These are phyloP conservation scores for Labeo catla DNA, from an alignment of 2,113 vertebrate species.

Conservation along the genomic window DNA sequence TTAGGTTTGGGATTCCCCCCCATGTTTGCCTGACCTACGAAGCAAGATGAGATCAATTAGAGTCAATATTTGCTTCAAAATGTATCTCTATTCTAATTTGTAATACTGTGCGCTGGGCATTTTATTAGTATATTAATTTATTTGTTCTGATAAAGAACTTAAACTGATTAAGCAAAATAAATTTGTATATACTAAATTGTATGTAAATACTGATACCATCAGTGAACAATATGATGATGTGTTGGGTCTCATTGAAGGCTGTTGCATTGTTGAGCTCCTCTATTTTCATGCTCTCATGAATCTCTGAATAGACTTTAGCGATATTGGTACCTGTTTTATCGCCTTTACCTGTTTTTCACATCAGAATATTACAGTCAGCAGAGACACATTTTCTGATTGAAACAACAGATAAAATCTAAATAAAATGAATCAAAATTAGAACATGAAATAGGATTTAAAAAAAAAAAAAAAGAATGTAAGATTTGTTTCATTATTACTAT, in stretches of 20 bases:
- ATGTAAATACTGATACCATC: constrained; percentile 68
- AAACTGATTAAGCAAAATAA: not conserved
- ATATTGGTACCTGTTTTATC: constrained; percentile 71
- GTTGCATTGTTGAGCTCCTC: constrained; percentile 28
- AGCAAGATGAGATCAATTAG: not conserved
- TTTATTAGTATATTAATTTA: not conserved
- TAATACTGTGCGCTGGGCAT: not conserved
- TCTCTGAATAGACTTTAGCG: constrained; percentile 45
- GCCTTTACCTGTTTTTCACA: constrained; percentile 42
- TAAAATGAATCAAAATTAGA: no score
- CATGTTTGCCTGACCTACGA: constrained; percentile 73
- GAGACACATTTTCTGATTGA: not conserved
- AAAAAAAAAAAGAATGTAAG: no score
- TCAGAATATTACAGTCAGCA: not conserved
- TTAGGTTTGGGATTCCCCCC: constrained; percentile 62
- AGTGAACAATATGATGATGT: constrained; percentile 75
- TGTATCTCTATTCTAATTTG: not conserved
- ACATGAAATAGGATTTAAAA: no score
- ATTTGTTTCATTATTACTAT: not conserved
- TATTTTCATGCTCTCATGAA: constrained; percentile 56
- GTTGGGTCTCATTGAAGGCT: constrained; percentile 61
- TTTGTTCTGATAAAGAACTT: not conserved
- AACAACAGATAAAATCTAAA: not conserved
- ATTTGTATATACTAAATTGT: not conserved
- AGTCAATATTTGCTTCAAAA: not conserved